phyloP scores from a whole-genome alignment of 2,888 invertebrate genomes.

The Hesperia comma region DNA sequence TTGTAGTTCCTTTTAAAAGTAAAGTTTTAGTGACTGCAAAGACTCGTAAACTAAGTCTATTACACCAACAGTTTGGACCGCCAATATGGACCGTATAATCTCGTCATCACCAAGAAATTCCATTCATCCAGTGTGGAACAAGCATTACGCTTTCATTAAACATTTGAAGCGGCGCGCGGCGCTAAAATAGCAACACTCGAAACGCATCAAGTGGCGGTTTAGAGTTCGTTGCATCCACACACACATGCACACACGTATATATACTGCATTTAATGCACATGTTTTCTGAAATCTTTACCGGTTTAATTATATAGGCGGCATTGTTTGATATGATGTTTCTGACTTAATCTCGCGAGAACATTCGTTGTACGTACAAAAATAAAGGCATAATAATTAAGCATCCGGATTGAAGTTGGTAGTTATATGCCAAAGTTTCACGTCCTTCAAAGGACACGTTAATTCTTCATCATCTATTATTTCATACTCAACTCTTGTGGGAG shows the following conservation, averaged over 20 bases:
- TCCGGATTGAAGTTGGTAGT: no score
- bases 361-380: no score
- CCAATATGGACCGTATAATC: not conserved
- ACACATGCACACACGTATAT: not conserved
- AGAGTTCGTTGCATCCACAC: conserved; percentile 41
- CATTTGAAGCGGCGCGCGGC: conserved; percentile 20
- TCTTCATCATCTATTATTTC: no score
- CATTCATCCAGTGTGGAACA: conserved; percentile 8
- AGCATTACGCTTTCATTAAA: conserved; percentile 24
- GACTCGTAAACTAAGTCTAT: no score
- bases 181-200: conserved; percentile 39
- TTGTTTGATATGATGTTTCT: not conserved
- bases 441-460: no score
- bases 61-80: no score
- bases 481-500: no score
- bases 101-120: not conserved
- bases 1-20: no score
- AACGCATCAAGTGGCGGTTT: conserved; percentile 36
- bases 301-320: conserved; percentile 1
- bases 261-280: not conserved
- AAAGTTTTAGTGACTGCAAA: no score
- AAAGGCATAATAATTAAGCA: no score
- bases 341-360: no score
- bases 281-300: conserved; percentile 8
- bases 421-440: no score